Evolutionary conservation across 2,113 vertebrate species (phyloP).

Genomic region (Mastomys coucha): DNA sequence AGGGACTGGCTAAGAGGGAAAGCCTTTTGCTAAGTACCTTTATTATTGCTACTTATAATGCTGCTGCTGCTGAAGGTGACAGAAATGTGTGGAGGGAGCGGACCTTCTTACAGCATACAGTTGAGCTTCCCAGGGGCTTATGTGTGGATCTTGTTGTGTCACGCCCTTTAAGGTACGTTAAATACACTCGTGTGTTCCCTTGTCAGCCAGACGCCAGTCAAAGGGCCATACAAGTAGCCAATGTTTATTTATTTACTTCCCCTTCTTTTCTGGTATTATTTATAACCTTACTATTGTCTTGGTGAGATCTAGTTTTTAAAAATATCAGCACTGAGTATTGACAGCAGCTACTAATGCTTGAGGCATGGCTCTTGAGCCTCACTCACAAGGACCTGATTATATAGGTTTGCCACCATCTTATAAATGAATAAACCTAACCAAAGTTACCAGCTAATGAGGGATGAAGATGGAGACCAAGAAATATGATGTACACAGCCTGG

Average conservation of each 20-base stretch:
- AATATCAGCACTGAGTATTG: neutral
- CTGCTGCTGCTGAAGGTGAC: too few species aligned
- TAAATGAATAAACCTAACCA: neutral
- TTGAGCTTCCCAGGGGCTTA: neutral
- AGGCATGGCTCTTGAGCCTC: neutral
- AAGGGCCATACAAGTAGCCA: neutral
- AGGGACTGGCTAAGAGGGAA: neutral
- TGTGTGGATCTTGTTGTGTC: too few species aligned
- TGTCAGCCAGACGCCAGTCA: neutral
- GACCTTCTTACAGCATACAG: neutral
- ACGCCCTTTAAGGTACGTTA: neutral
- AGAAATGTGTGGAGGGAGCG: neutral
- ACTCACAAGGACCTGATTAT: neutral
- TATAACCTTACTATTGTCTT: neutral
- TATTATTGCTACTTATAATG: neutral
- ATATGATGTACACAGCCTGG: neutral
- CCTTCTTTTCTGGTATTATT: neutral
- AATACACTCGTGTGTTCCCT: fast-evolving
- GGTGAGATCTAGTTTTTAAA: neutral
- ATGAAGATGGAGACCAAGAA: neutral
- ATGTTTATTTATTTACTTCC: neutral
- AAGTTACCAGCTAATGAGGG: neutral
- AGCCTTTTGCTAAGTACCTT: neutral
- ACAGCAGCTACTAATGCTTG: neutral
- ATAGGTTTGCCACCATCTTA: neutral